Evolutionary conservation across 2,113 vertebrate species (phyloP), one percentile per base, ranked within the genome.

Genomic region (Misgurnus anguillicaudatus): DNA sequence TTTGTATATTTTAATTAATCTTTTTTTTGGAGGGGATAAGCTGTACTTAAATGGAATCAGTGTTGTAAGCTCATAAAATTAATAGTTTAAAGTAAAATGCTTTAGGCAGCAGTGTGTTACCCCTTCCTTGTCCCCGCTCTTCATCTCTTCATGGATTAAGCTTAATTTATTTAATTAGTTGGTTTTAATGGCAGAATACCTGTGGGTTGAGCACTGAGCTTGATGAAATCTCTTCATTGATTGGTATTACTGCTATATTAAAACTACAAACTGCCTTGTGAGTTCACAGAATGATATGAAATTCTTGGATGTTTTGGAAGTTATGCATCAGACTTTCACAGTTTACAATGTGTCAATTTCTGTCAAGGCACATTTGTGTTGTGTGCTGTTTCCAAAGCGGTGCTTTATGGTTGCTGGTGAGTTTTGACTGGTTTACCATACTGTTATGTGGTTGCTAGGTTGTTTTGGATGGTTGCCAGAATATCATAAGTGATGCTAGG

Each of bases 81-180:
- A 58, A 58, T 58, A 16, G n/a, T 72, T 72, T 58, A 41, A 72
- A 72, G 10, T 72, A 10, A 21, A 2, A 9, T 57, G 63, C 75
- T 57, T 42, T 16, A 48, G 66, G 42, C 13, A n/a, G 41, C 48
- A n/a, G 55, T 9, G 57, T 60, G 9, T 68, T 39, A 60, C 9
- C 68, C 66, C 36, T 47, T 69, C 41, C 17, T n/a, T 81, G 63
- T 17, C 21, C 51, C 14, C 58, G 17, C 21, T 62, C 68, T 58
- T 78, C 31, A 45, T 78, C 19, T 63, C 16, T 58, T 69, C 53
- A 75, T n/a, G 39, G n/a, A 53, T 42, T 78, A 77, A 55, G 42
- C 9, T 16, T 31, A 17, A 53, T 41, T 9, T 75, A 45, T 63
- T 19, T 47, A 63, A 67, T 73, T 51, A 72, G 75, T 9, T 24